These are phyloP conservation scores for Hoplias malabaricus DNA, from an alignment of 2,113 vertebrate genomes.

Conservation along the genomic window DNA sequence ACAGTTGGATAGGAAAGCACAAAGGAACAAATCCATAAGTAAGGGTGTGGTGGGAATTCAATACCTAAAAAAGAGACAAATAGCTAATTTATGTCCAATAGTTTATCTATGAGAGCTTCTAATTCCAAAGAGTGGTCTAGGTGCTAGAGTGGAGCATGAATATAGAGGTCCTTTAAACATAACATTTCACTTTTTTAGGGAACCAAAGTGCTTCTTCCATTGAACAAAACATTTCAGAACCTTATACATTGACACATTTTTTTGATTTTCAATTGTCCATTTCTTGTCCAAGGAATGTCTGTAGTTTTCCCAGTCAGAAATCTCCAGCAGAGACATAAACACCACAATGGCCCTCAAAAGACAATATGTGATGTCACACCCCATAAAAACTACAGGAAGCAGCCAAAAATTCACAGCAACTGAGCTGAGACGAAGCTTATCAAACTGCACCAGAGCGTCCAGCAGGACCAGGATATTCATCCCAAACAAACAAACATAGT, in stretches of 20 bases:
- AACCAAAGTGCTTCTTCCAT: no score
- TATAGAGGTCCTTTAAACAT: no score
- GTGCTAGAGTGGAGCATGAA: no score
- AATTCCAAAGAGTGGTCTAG: neutral
- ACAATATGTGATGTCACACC: neutral
- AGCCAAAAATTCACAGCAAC: constrained; percentile 38
- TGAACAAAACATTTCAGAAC: no score
- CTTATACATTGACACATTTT: no score
- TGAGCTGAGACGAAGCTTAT: neutral
- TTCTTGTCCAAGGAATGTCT: neutral
- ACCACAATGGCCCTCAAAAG: neutral
- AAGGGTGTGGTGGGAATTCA: constrained; percentile 34
- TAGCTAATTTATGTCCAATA: constrained; percentile 8
- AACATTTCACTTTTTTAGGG: no score
- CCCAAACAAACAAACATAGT: constrained; percentile 35
- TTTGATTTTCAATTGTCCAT: neutral
- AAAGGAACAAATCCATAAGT: constrained; percentile 60
- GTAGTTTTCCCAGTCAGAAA: neutral
- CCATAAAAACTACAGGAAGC: constrained; percentile 46
- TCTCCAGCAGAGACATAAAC: constrained; percentile 1
- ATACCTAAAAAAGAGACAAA: constrained; percentile 46
- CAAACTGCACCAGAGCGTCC: neutral
- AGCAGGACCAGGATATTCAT: neutral
- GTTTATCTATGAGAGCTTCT: neutral
- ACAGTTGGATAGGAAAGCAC: constrained; percentile 52